phyloP scores from a whole-genome alignment of 1,140 invertebrate genomes.

The Oryzaephilus surinamensis region DNA sequence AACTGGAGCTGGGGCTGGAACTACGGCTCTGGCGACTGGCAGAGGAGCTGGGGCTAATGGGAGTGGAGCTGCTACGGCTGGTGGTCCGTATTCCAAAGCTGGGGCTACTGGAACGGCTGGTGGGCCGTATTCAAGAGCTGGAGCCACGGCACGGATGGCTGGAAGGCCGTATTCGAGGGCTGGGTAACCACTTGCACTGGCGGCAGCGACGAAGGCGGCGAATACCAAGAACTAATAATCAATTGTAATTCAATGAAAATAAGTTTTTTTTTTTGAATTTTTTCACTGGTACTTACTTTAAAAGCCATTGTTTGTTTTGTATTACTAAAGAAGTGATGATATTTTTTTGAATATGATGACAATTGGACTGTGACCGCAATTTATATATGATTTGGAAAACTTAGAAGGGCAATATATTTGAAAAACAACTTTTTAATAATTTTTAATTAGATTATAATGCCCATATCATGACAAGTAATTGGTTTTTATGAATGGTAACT shows the following conservation, averaged over 20 bases:
- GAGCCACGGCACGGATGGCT: slow-evolving; percentile 23
- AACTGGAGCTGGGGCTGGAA: too few species aligned
- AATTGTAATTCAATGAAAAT: slow-evolving; percentile 4
- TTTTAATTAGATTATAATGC: too few species aligned
- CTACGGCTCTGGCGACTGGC: slow-evolving; percentile 17
- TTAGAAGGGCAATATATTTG: not conserved
- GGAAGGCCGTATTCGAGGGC: slow-evolving; percentile 35
- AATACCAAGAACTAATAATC: slow-evolving; percentile 30
- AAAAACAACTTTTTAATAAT: not conserved
- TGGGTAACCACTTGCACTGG: slow-evolving; percentile 24
- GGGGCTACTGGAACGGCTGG: slow-evolving; percentile 5
- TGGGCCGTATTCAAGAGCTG: slow-evolving; percentile 18
- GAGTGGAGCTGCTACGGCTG: slow-evolving; percentile 13
- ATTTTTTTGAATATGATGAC: slow-evolving; percentile 4
- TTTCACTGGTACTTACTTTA: slow-evolving; percentile 7
- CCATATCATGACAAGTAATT: too few species aligned
- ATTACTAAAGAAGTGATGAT: too few species aligned
- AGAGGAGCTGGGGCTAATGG: slow-evolving; percentile 28
- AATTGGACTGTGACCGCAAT: not conserved
- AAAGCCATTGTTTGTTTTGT: slow-evolving; percentile 8
- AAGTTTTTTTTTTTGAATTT: slow-evolving; percentile 2
- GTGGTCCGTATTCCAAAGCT: slow-evolving; percentile 8
- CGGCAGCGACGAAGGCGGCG: slow-evolving; percentile 26
- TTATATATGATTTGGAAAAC: slow-evolving; percentile 7
- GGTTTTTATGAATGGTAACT: too few species aligned